Base-by-base conservation (phyloP, 2,113 vertebrate species). In the Hemichromis elongatus region DNA sequence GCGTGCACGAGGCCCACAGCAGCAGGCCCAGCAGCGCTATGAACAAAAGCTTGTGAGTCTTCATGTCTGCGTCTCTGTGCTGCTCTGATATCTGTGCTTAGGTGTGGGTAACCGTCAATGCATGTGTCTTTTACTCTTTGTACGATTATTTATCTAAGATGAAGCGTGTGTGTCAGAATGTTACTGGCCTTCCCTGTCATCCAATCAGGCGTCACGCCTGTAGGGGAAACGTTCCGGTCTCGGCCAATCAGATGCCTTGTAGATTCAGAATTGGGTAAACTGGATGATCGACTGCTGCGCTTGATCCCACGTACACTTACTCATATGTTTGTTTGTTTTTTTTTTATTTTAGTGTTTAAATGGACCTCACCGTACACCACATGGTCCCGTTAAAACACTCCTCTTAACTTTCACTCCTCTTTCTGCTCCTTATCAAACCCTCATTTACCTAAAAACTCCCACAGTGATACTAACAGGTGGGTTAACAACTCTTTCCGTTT, bases 161-260 rank as follows among this genome's bases (percentile, higher is more conserved):
- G 50, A 26, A 80, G 92, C 55, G 88, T 86, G 92, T 93, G 94
- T 94, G 95, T 93, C 92, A 5, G 56, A 92, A 91, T 92, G 57
- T 88, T 79, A 95, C 94, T 95, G 94, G 94, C 87, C 90, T 92
- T 79, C 68, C 24, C 21, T 30, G 45, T 86, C 47, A 10, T 37
- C 94, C 94, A 95, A 95, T 95, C 93, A 82, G 37, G 45, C 2
- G 61, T 9, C 2, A 14, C 0, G n/a, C 61, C 77, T 73, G 33
- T 19, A 14, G 30, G 37, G 14, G 26, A 70, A 59, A 83, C 35
- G 57, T 55, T 80, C 21, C 54, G 40, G 61, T 61, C 7, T 24
- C 13, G 61, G 18, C 93, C 92, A 92, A 88, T 93, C 63, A 80
- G 9, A 2, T 84, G 90, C 92, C 91, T 82, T 92, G 89, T 93